Conservation (phyloP, 1,140 invertebrate genomes). For the Cephus cinctus region DNA sequence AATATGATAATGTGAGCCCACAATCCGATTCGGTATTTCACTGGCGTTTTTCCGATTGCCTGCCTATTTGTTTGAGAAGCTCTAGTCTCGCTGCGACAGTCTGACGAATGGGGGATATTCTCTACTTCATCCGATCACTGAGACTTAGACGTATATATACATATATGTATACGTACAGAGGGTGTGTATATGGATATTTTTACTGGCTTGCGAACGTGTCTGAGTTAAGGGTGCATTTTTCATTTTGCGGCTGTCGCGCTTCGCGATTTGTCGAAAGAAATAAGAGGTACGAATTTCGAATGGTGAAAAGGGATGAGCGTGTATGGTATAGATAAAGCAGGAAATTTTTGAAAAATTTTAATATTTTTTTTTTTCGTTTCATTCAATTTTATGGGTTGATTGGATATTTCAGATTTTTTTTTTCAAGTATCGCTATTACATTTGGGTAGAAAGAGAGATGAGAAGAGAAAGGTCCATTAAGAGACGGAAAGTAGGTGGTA, state of each 20-base stretch:
- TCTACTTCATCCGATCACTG: too few species aligned
- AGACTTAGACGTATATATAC: too few species aligned
- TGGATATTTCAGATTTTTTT: too few species aligned
- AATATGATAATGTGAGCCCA: conserved; percentile 50
- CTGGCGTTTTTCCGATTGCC: conserved; percentile 48
- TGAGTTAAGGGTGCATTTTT: neutral
- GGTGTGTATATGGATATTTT: too few species aligned
- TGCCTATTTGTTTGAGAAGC: conserved; percentile 46
- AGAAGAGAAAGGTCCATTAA: conserved; percentile 46
- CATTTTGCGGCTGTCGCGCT: neutral
- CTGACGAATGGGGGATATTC: conserved; percentile 47
- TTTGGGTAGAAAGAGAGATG: too few species aligned
- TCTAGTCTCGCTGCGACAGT: conserved; percentile 40
- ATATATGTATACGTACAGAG: too few species aligned
- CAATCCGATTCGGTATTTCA: conserved; percentile 53
- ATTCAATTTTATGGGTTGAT: too few species aligned
- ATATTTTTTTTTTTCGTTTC: neutral
- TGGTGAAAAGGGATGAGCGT: too few species aligned
- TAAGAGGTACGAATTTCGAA: too few species aligned
- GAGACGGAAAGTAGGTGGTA: conserved; percentile 15
- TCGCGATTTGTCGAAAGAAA: neutral
- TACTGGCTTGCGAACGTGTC: neutral
- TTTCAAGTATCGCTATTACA: too few species aligned
- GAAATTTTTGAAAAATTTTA: neutral
- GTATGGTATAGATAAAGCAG: too few species aligned